A percentile compares a stretch with the other conserved stretches of the same genome.
These are phyloP conservation scores for Lagorchestes hirsutus DNA, from an alignment of 2,797 vertebrate species.

Conservation along the genomic window DNA sequence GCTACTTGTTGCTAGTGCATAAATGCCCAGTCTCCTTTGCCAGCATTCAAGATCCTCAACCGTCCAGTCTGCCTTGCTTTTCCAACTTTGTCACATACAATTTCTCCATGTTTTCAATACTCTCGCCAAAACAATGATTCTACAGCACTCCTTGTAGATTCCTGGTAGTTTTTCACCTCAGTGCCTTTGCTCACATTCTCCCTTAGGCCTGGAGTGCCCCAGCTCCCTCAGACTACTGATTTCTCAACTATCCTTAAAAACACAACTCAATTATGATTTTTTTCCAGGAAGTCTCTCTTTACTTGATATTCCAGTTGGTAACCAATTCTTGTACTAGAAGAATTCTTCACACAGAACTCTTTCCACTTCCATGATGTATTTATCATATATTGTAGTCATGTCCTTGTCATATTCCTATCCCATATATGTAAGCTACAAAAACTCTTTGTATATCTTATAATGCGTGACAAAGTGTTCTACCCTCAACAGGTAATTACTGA, in stretches of 20 bases:
- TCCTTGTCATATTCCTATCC: not conserved
- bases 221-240: not conserved
- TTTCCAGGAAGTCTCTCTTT: not conserved
- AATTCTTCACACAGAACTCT: not conserved
- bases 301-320: not conserved
- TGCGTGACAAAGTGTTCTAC: not conserved
- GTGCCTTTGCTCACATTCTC: not conserved
- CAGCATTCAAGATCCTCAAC: conserved; percentile 15
- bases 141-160: not conserved
- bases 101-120: not conserved
- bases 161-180: not conserved
- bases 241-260: not conserved
- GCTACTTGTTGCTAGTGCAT: not conserved
- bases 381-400: not conserved
- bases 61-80: not conserved
- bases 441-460: not conserved
- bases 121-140: not conserved
- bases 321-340: not conserved
- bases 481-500: not conserved
- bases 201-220: not conserved
- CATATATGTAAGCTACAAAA: not conserved
- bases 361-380: conserved; percentile 15
- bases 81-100: not conserved
- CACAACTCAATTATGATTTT: not conserved
- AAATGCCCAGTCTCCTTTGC: not conserved